Conservation (phyloP, 2,113 vertebrate genomes). For the Sarotherodon lohbergeri region DNA sequence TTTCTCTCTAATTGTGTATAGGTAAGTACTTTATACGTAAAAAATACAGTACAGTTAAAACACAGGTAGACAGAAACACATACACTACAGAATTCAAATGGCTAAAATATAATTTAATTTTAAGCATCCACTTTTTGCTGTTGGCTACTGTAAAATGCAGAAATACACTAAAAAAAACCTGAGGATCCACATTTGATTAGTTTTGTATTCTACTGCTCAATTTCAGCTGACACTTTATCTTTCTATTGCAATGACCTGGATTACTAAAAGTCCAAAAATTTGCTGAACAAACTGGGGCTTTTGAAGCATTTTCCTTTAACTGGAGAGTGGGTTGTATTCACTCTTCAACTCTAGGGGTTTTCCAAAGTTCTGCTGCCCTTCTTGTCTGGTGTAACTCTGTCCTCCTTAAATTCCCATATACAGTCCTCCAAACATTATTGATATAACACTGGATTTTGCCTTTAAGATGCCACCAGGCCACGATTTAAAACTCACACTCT, state of each 20-base stretch:
- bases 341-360: conserved; percentile 1
- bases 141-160: background rate
- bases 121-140: background rate
- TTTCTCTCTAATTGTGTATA: background rate
- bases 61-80: background rate
- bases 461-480: background rate
- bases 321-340: background rate
- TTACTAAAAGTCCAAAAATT: background rate
- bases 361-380: conserved; percentile 8
- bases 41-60: background rate
- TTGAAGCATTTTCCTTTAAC: background rate
- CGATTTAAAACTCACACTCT: background rate
- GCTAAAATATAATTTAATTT: background rate
- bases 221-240: background rate
- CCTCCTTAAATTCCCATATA: background rate
- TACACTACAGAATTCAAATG: background rate
- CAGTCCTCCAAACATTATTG: background rate
- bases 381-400: background rate
- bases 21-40: background rate
- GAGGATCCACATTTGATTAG: background rate
- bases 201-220: background rate
- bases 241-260: background rate
- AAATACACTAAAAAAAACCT: accelerated
- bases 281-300: conserved; percentile 1
- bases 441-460: background rate